These are phyloP conservation scores for Zeugodacus cucurbitae DNA, from an alignment of 1,140 invertebrate species.

Conservation along the genomic window DNA sequence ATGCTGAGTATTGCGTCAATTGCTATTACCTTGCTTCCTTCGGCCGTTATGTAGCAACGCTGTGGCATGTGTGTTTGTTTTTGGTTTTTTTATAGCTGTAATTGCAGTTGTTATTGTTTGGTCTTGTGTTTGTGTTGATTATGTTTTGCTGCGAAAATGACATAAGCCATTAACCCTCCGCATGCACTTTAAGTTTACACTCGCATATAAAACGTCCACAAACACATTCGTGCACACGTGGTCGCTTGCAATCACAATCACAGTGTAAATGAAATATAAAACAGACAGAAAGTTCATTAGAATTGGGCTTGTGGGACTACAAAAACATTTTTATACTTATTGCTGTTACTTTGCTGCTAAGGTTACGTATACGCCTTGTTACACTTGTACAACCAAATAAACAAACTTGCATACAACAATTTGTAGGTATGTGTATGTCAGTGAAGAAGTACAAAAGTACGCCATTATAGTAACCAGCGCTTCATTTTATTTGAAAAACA, in stretches of 20 bases:
- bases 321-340: conserved; percentile 36
- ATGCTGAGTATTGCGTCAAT: not conserved
- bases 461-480: not conserved
- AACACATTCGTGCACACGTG: not conserved
- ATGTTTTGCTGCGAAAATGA: not conserved
- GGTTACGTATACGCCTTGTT: not conserved
- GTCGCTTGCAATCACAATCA: conserved; percentile 16
- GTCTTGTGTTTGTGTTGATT: not conserved
- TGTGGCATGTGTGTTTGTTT: not conserved
- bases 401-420: not conserved
- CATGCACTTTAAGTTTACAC: conserved; percentile 32
- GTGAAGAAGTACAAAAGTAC: too few relatives aligned
- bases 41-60: not conserved
- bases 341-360: not conserved
- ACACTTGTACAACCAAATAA: not conserved
- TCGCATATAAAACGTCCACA: not conserved
- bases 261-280: conserved; percentile 29
- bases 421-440: too few relatives aligned
- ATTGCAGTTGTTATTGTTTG: not conserved
- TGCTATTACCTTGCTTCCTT: not conserved
- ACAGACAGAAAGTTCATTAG: conserved; percentile 10
- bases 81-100: not conserved
- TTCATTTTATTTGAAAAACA: not conserved
- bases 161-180: conserved; percentile 29
- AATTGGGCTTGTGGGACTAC: conserved; percentile 37